A percentile compares a stretch with the other conserved stretches of the same genome.
phyloP scores from a whole-genome alignment of 2,888 invertebrate genomes.

The Monoplex corrugatus region DNA sequence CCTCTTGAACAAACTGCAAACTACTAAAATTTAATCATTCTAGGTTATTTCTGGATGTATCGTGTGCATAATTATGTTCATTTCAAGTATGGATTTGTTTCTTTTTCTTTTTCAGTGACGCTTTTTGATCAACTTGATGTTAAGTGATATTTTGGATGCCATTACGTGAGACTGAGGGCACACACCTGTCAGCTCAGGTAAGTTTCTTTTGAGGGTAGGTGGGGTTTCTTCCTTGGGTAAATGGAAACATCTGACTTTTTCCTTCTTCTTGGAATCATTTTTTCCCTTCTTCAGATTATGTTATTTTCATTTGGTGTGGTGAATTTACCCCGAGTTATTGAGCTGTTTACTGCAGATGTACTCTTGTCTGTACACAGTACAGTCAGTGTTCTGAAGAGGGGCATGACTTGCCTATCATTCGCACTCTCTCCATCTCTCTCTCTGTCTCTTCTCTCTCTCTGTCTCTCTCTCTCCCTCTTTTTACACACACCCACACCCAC shows the following conservation, averaged over 20 bases:
- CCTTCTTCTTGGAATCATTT: not conserved
- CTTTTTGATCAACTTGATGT: not conserved
- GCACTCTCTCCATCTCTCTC: not conserved
- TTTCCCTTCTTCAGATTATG: not conserved
- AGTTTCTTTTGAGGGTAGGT: not conserved
- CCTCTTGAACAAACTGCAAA: too few relatives aligned
- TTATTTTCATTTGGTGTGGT: not conserved
- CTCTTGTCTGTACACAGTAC: too few relatives aligned
- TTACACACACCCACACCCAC: too few relatives aligned
- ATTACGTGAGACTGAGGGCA: conserved; percentile 21
- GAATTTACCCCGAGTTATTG: too few relatives aligned
- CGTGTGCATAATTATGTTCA: too few relatives aligned
- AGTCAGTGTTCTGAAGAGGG: too few relatives aligned
- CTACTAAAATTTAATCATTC: too few relatives aligned
- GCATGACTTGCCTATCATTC: too few relatives aligned
- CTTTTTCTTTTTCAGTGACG: not conserved
- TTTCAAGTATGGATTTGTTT: too few relatives aligned
- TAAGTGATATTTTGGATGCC: conserved; percentile 11
- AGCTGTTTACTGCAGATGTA: too few relatives aligned
- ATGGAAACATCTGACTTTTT: not conserved
- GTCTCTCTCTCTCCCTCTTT: not conserved
- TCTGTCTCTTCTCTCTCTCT: not conserved
- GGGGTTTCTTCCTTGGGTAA: not conserved
- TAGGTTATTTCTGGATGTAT: too few relatives aligned
- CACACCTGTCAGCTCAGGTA: not conserved